Evolutionary conservation across 2,113 vertebrate genomes (phyloP).

Genomic region (Pseudolaguvia tuberculata): DNA sequence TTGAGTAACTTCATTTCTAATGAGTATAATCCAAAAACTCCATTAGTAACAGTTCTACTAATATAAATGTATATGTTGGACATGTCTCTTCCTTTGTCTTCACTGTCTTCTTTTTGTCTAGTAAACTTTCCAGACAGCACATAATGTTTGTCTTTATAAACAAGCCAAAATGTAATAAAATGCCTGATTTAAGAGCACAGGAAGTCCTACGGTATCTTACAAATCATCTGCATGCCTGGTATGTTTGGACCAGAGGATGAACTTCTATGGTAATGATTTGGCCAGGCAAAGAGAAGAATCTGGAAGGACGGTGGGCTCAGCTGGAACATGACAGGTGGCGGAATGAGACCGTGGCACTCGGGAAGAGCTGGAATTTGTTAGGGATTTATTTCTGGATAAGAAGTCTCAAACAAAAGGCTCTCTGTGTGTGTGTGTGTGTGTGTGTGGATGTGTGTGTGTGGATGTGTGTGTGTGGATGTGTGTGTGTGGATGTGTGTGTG

Average conservation of each 20-base stretch:
- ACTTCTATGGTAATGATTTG: constrained; percentile 17
- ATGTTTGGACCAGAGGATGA: constrained; percentile 2
- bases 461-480: not conserved
- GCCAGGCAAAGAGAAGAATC: constrained; percentile 23
- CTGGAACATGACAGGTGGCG: constrained; percentile 48
- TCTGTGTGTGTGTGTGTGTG: not conserved
- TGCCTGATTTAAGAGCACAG: constrained; percentile 2
- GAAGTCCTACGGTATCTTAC: not conserved
- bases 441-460: not conserved
- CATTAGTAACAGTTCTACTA: too few species aligned
- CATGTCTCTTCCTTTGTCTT: not conserved
- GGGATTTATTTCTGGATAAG: constrained; percentile 49
- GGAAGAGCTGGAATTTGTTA: constrained; percentile 8
- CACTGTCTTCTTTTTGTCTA: not conserved
- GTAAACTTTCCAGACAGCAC: constrained; percentile 1
- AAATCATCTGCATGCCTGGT: constrained; percentile 2
- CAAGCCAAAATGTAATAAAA: not conserved
- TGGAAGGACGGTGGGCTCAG: not conserved
- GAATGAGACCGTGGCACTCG: constrained; percentile 27
- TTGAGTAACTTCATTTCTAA: too few species aligned
- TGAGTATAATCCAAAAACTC: too few species aligned
- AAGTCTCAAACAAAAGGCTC: constrained; percentile 57
- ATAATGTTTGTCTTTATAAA: not conserved
- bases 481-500: not conserved
- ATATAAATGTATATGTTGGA: too few species aligned